Percentiles rank a stretch among this genome's conserved stretches.
Evolutionary conservation across 2,888 invertebrate genomes (phyloP).

Genomic region (Andrena camellia): DNA sequence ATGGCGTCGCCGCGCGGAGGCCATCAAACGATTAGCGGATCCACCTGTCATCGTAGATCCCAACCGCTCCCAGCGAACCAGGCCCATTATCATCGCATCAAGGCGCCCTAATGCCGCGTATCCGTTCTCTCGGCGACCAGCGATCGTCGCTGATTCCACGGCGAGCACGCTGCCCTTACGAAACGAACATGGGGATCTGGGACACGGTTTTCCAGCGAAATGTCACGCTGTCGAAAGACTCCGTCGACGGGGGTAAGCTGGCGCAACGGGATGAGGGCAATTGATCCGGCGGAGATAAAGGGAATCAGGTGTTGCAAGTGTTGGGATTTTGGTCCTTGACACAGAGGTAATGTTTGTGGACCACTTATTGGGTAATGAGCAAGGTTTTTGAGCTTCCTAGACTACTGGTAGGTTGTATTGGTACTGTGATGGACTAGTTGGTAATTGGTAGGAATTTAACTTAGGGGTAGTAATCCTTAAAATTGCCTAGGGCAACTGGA

Average conservation of each 20-base stretch:
- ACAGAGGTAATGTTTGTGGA: too few species aligned
- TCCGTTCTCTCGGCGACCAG: constrained; percentile 70
- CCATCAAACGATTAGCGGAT: constrained; percentile 82
- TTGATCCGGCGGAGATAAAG: not conserved
- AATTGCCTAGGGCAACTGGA: too few species aligned
- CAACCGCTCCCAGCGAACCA: constrained; percentile 78
- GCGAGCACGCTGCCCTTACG: constrained; percentile 48
- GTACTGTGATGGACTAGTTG: too few species aligned
- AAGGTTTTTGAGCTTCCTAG: too few species aligned
- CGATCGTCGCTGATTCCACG: constrained; percentile 49
- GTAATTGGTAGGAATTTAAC: too few species aligned
- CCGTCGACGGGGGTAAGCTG: not conserved
- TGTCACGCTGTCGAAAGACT: constrained; percentile 43
- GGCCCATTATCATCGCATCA: constrained; percentile 80
- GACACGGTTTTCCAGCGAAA: constrained; percentile 56
- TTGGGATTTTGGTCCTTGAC: not conserved
- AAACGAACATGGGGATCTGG: constrained; percentile 46
- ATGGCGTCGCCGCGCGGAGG: constrained; percentile 64
- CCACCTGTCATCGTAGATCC: constrained; percentile 83
- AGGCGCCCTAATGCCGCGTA: constrained; percentile 78
- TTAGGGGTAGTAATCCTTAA: too few species aligned
- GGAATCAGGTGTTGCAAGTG: not conserved
- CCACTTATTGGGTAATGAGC: too few species aligned
- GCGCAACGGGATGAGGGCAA: constrained; percentile 16
- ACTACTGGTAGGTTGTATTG: too few species aligned